A percentile compares a stretch with the other conserved stretches of the same genome.
Evolutionary conservation across 2,888 invertebrate genomes (phyloP).

Genomic region (Erebia palarica): DNA sequence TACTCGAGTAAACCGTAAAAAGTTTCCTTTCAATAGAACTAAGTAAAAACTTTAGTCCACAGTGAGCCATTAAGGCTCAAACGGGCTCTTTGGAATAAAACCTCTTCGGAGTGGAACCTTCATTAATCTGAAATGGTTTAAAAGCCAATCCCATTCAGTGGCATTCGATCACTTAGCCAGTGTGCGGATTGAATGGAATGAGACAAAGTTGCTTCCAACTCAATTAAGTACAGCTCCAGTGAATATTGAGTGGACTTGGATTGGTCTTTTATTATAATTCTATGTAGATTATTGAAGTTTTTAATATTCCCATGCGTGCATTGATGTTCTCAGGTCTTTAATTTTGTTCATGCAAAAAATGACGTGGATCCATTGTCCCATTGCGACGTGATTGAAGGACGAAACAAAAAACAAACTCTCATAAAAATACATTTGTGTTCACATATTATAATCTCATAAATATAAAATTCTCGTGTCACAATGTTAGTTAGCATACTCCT

Average conservation of each 20-base stretch:
- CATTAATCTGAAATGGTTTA: conserved; percentile 60
- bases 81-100: conserved; percentile 26
- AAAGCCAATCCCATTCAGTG: conserved; percentile 45
- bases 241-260: conserved; percentile 22
- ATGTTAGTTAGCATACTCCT: no score
- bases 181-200: conserved; percentile 50
- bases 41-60: conserved; percentile 39
- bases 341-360: no score
- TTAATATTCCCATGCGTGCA: no score
- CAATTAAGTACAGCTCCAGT: conserved; percentile 53
- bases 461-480: no score
- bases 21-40: conserved; percentile 33
- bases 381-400: no score
- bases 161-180: conserved; percentile 43
- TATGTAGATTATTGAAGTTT: no score
- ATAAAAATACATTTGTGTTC: no score
- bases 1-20: conserved; percentile 34
- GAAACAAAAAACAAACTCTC: no score
- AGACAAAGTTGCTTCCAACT: conserved; percentile 70
- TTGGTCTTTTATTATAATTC: conserved; percentile 4
- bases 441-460: no score
- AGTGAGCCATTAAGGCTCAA: conserved; percentile 42
- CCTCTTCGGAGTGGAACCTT: conserved; percentile 46
- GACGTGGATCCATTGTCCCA: no score
- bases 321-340: no score